These are phyloP conservation scores for Pelagia noctiluca DNA, from an alignment of 30 jellyfish, hydroid and myxozoan species.

Conservation along the genomic window DNA sequence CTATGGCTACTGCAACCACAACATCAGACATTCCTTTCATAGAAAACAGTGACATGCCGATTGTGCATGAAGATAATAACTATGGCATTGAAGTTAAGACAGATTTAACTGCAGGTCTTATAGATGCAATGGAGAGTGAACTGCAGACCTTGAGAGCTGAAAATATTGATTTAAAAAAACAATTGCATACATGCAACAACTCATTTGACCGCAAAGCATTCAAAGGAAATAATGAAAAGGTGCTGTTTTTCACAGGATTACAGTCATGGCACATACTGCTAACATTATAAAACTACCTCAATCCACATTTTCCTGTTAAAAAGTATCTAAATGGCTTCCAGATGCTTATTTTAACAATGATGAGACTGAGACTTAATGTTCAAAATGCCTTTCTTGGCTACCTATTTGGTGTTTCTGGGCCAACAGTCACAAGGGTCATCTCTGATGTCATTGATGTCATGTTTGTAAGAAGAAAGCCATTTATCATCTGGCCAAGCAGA, in stretches of 20 bases:
- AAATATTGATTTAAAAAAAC: background rate
- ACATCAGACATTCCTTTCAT: background rate
- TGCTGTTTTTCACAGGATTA: slow-evolving; percentile 9
- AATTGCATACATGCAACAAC: background rate
- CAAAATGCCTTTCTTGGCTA: too few relatives aligned
- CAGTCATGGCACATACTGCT: background rate
- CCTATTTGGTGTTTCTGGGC: too few relatives aligned
- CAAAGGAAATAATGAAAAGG: background rate
- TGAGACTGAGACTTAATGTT: too few relatives aligned
- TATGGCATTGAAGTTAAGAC: background rate
- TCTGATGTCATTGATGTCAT: too few relatives aligned
- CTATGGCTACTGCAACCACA: too few relatives aligned
- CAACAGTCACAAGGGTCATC: too few relatives aligned
- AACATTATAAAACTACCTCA: background rate
- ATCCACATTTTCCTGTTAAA: slow-evolving; percentile 3
- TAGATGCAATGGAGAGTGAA: slow-evolving; percentile 1
- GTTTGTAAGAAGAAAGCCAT: too few relatives aligned
- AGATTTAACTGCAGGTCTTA: background rate
- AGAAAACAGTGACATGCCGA: background rate
- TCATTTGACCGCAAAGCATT: background rate
- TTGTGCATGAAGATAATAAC: background rate
- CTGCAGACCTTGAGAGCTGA: background rate
- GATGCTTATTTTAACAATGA: slow-evolving; percentile 18
- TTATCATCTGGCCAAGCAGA: too few relatives aligned
- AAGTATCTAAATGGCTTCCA: slow-evolving; percentile 27